Conservation (phyloP, 2,888 invertebrate species). For the Pimpla rufipes region DNA sequence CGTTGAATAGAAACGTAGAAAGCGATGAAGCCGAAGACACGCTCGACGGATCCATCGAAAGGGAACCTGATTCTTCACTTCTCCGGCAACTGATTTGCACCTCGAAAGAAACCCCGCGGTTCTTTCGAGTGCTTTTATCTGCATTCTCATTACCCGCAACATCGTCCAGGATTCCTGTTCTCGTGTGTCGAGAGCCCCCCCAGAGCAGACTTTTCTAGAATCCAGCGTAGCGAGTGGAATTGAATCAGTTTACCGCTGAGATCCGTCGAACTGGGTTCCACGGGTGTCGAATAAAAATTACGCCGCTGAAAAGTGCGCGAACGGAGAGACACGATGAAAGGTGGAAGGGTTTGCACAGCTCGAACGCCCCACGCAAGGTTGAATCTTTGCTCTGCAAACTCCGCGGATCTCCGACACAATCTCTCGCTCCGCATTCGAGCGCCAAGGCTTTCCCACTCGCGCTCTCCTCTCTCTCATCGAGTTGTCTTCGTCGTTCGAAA, state of each 20-base stretch:
- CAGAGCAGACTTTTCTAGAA: not conserved
- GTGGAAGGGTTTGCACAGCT: slow-evolving; percentile 20
- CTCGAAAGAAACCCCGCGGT: not conserved
- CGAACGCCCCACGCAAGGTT: slow-evolving; percentile 44
- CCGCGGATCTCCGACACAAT: slow-evolving; percentile 62
- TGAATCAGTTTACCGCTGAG: slow-evolving; percentile 13
- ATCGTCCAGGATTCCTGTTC: not conserved
- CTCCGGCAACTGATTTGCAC: not conserved
- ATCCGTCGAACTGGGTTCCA: slow-evolving; percentile 36
- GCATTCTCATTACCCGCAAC: not conserved
- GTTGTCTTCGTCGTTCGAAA: slow-evolving; percentile 49
- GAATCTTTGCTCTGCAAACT: slow-evolving; percentile 44
- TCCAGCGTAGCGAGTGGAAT: slow-evolving; percentile 13
- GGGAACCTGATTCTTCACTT: slow-evolving; percentile 11
- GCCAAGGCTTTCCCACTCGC: slow-evolving; percentile 15
- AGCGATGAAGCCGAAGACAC: not conserved
- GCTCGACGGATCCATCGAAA: not conserved
- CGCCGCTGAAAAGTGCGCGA: slow-evolving; percentile 3
- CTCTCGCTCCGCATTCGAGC: slow-evolving; percentile 34
- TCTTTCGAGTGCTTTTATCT: slow-evolving; percentile 3
- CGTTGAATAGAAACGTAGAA: slow-evolving; percentile 48
- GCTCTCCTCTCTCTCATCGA: slow-evolving; percentile 41
- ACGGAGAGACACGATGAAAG: slow-evolving; percentile 29
- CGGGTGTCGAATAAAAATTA: slow-evolving; percentile 52
- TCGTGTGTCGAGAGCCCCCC: slow-evolving; percentile 1